Base-by-base conservation (phyloP, 1,140 invertebrate species). In the Diabrotica virgifera region DNA sequence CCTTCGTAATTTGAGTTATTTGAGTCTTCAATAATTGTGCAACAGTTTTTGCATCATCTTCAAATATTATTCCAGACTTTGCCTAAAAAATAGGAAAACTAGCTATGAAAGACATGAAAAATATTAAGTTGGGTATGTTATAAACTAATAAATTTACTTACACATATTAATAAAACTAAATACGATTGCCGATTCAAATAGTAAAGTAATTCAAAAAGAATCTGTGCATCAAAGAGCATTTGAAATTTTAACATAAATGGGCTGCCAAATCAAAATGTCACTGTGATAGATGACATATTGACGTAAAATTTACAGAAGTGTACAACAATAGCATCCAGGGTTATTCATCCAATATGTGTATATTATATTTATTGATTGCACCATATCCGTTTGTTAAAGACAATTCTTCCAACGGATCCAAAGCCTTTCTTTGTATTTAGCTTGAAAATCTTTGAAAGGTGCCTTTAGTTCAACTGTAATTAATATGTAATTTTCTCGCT, bases 1-100 rank as follows among this genome's bases (percentile, higher is more conserved):
- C 89, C 55, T 86, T 82, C 2, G 83, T 80, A 66, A 90, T 80
- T 57, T 81, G 81, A 55, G 80, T 82, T 51, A 96, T 89, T 77
- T 95, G 92, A 52, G 90, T 90, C 74, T 92, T 90, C 24, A 98
- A 85, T 79, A 97, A 86, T 73, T 94, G 93, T 53, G 90, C 88
- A 5, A 97, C 93, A 53, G 91, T 89, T 72, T 93, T 87, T 0
- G 92, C 89, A 79, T 98, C 95, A 77, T 96, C 94, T 76, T 95
- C 93, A 64, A 92, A 87, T 70, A 96, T 93, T 65, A 95, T 88
- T 57, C 92, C 92, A 9, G 91, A 91, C 75, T 93, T 93, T 35
- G 90, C 91, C 84, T 85, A 65, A 38, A 76, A 70, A 69, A 68
- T 46, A 63, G 69, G 59, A 63, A 60, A 52, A 6, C 36, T 50